Evolutionary conservation across 2,113 vertebrate species (phyloP).

Genomic region (Tenrec ecaudatus): DNA sequence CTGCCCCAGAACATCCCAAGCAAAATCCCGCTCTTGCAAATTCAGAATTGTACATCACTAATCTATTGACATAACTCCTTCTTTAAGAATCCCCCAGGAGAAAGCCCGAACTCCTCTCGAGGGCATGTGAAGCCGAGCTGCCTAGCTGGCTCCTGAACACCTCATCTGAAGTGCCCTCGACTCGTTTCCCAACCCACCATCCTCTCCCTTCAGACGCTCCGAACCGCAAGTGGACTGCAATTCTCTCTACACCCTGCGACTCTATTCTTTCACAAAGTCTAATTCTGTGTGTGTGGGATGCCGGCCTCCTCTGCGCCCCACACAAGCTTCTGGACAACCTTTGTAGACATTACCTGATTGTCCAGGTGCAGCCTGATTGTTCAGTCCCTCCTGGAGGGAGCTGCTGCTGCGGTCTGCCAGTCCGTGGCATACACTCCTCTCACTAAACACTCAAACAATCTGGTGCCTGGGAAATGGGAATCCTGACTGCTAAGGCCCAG

Average conservation of each 20-base stretch:
- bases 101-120: not conserved
- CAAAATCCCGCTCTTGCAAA: not conserved
- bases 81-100: not conserved
- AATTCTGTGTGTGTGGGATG: not conserved
- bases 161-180: not conserved
- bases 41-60: not conserved
- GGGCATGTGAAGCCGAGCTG: too few species aligned
- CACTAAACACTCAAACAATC: not conserved
- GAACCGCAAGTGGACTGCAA: too few species aligned
- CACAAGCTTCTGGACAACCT: not conserved
- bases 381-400: not conserved
- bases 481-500: too few species aligned
- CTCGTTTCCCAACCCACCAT: not conserved
- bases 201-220: not conserved
- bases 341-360: not conserved
- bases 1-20: not conserved
- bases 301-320: not conserved
- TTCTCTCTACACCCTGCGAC: not conserved
- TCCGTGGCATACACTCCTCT: not conserved
- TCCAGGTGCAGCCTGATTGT: too few species aligned
- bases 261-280: not conserved
- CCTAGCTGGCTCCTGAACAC: not conserved
- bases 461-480: not conserved
- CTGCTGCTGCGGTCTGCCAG: not conserved
- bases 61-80: not conserved